Base-by-base conservation (phyloP, 2,888 invertebrate species). In the Pristionchus entomophagus region DNA sequence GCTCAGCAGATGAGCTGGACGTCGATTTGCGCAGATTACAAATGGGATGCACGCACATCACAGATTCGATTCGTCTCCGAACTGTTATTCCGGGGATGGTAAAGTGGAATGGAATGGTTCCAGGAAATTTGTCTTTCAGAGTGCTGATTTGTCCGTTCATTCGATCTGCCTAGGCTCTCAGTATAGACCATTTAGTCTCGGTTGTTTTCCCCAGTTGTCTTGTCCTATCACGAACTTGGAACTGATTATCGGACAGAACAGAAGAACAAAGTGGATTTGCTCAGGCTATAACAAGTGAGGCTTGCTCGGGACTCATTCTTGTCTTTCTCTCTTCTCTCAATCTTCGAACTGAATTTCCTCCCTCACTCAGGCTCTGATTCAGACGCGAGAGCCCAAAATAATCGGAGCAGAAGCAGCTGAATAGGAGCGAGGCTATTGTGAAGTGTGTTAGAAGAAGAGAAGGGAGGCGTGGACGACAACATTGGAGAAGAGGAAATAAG, bases 231-330 rank as follows among this genome's bases (percentile, higher is more conserved):
- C 65, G 35, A 35, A 35, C n/a, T n/a, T 5, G 5, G 62, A 32
- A 26, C 5, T 4, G 65, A 65, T 35, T 45, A n/a, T n/a, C n/a
- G 65, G 19, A 38, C 35, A 62, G 10, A 62, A 22, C 19, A 59
- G 26, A 22, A 59, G 65, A 65, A 65, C 65, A 65, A 65, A 65
- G 65, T 65, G 65, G 65, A 65, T 65, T 65, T 65, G 65, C 22
- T 35, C 62, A n/a, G 29, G 12, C 65, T 65, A 65, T 65, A 65
- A 65, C 65, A 65, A 65, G 17, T 12, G 35, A 35, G 35, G 29
- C 59, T 17, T 29, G 3, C 22, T 51, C 59, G 32, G n/a, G 22
- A 3, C 56, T 22, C 22, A 59, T 59, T 59, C 51, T 26, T 26
- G 14, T 32, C 29, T 19, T 26, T 59, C 32, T 59, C 19, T 29